Evolutionary conservation across 2,888 invertebrate species (phyloP), one percentile per base, ranked within the genome.

Genomic region (Ophonus ardosiacus): DNA sequence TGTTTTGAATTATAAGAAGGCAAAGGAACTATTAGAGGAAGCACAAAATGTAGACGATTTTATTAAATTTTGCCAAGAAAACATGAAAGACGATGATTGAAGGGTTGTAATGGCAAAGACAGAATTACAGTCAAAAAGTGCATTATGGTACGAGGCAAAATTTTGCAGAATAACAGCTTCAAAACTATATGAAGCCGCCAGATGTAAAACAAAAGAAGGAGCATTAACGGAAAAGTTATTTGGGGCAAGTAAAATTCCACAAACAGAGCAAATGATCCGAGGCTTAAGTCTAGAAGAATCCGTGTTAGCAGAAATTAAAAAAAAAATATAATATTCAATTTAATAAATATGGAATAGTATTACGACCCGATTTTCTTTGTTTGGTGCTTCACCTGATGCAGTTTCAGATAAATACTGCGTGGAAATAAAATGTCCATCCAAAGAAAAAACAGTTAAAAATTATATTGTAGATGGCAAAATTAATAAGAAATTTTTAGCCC

Each of bases 351-450:
- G 24, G 57, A 79, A 17, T 79, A 18, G 15, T 56, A 21, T 56
- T 79, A 18, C 0, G 56, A 10, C 18, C 15, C 0, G 38, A 15
- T 10, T 65, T 78, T 82, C 79, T 38, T 59, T 86, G 7, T 81
- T 86, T 40, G 85, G 74, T 17, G 85, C 85, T 51, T 85, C 86
- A 31, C 85, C 86, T 17, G 86, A 86, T 85, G 86, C 61, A 31
- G 7, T 76, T 18, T 38, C 17, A 18, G 40, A 38, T 57, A 78
- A n/a, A 15, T 85, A 80, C 8, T 59, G n/a, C n/a, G n/a, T n/a
- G n/a, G n/a, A n/a, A 85, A 80, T 81, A 81, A 86, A 86, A 74
- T 86, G 84, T 71, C 85, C 78, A 43, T 40, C 63, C 31, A 81
- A 31, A 24, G 71, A 17, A 57, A 84, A 80, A 68, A 21, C 80